phyloP scores from a whole-genome alignment of 2,113 vertebrate species.

The Regulus satrapa region DNA sequence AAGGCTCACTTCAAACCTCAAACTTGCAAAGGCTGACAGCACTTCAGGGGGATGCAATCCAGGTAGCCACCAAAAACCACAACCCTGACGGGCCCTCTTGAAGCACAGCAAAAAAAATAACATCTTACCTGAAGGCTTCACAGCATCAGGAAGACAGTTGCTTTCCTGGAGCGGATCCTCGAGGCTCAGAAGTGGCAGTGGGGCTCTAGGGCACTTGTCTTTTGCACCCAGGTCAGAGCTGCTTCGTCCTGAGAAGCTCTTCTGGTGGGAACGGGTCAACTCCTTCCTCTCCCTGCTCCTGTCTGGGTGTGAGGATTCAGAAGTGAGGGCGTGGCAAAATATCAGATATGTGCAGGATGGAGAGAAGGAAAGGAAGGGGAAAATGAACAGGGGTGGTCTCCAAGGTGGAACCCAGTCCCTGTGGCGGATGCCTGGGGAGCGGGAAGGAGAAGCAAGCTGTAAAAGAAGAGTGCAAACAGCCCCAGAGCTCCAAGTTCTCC shows the following conservation, averaged over 20 bases:
- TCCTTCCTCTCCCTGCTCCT: neutral
- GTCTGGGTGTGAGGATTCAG: neutral
- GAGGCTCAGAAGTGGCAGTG: neutral
- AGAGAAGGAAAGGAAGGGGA: neutral
- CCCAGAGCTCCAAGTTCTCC: neutral
- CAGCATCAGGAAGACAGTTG: neutral
- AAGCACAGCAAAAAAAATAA: neutral
- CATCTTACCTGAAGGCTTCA: neutral
- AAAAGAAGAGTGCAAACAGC: neutral
- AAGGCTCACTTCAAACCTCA: neutral
- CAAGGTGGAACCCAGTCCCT: neutral
- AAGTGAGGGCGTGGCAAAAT: neutral
- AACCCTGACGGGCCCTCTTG: neutral
- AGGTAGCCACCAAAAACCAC: neutral
- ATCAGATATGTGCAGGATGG: neutral
- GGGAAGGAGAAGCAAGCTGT: neutral
- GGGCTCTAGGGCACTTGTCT: neutral
- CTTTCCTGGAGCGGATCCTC: neutral
- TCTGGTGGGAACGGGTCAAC: neutral
- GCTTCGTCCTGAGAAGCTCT: neutral
- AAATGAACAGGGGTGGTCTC: neutral
- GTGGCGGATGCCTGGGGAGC: neutral
- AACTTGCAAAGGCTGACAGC: neutral
- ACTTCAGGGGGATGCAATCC: neutral
- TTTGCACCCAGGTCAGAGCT: neutral